A percentile compares a stretch with the other conserved stretches of the same genome.
Evolutionary conservation across 2,113 vertebrate genomes (phyloP).

Genomic region (Erpornis zantholeuca): DNA sequence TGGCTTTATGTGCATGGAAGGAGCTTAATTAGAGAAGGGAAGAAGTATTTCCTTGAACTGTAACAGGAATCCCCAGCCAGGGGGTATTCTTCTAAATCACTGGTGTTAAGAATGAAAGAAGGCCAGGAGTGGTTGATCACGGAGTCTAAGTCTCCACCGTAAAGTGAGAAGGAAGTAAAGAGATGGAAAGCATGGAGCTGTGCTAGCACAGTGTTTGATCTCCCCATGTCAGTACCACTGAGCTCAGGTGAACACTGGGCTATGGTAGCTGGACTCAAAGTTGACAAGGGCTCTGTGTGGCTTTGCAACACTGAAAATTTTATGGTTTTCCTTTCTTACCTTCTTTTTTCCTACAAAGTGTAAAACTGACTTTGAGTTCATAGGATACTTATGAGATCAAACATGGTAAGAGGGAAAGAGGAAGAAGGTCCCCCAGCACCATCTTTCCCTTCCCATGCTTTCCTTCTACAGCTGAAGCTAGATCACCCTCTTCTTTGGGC

Average conservation of each 20-base stretch:
- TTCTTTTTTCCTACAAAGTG: not conserved
- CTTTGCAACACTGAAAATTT: not conserved
- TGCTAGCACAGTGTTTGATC: not conserved
- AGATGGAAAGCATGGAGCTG: not conserved
- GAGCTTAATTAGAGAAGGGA: not conserved
- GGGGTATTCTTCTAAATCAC: not conserved
- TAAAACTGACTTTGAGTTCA: not conserved
- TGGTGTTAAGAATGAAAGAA: not conserved
- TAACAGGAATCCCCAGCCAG: conserved; percentile 20
- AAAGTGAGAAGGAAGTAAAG: not conserved
- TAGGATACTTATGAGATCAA: not conserved
- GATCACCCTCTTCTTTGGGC: not conserved
- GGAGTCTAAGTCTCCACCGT: not conserved
- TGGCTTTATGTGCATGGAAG: not conserved
- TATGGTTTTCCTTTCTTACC: not conserved
- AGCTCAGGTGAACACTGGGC: not conserved
- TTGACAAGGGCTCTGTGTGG: not conserved
- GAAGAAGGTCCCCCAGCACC: not conserved
- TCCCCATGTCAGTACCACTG: not conserved
- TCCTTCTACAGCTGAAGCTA: not conserved
- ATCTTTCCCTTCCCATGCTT: not conserved
- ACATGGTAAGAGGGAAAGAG: not conserved
- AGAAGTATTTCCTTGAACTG: not conserved
- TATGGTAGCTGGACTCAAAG: not conserved
- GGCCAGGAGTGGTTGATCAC: not conserved